Base-by-base conservation (phyloP, 1,140 invertebrate species). In the Fragariocoptes setiger region DNA sequence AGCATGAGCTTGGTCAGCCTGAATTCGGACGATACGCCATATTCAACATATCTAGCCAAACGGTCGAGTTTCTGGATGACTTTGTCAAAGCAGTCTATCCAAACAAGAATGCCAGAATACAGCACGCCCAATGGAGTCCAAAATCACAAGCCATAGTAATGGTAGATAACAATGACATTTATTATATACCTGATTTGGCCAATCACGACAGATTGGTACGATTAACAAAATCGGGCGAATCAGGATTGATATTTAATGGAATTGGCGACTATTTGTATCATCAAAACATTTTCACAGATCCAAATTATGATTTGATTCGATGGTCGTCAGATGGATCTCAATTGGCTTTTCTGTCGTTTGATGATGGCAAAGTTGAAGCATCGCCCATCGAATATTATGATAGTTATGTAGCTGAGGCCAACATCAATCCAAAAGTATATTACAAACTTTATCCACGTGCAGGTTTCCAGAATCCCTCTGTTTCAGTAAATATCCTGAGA, bases 191-290 rank as follows among this genome's bases (percentile, higher is more conserved):
- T 38, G 71, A 71, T 4, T 62, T 66, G 8, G 67, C 65, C 1
- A 65, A 65, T 2, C n/a, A n/a, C n/a, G 59, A 64, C 1, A 15
- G 15, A 12, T 67, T 66, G 2, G 70, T 74, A 53, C 63, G 72
- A 19, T 63, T 86, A 19, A 83, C 77, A 0, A 62, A 67, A 37
- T 70, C 68, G 37, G 45, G 78, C 1, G 60, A 72, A 40, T 75
- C 73, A 3, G 65, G 73, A 37, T n/a, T n/a, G n/a, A 65, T 88
- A 37, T 74, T 70, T 50, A 83, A 88, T 55, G 83, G 83, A 2
- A 68, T 86, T 15, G 76, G 80, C 0, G 80, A 88, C 59, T 88
- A 79, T 78, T 56, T 88, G 1, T 88, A 90, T 56, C 80, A 86
- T 73, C 38, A 25, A 35, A 19, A 19, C 16, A 40, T 40, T 18